Base-by-base conservation (phyloP, 2,113 vertebrate species). In the Lepus europaeus region DNA sequence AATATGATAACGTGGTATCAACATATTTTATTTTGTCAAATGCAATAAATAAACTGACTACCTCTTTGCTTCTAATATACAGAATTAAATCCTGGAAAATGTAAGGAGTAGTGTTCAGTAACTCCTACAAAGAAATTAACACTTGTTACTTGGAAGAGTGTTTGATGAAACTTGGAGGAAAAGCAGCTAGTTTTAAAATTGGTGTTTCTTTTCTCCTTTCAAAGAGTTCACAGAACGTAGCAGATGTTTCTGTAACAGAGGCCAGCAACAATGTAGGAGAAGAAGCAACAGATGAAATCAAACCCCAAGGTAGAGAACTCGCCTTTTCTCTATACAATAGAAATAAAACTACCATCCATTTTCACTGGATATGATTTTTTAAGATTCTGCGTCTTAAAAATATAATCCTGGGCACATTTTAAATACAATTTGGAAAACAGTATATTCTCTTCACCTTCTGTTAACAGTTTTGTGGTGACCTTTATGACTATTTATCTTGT, bases 21-120 rank as follows among this genome's bases (percentile, higher is more conserved):
- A 97, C 93, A 86, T 56, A 90, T 96, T 98, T 98, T 96, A 93
- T 90, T 95, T 98, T 97, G 77, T 92, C 19, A 66, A 95, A 97
- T 96, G 92, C 83, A 97, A 87, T 61, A 81, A 94, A 91, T 64
- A 93, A 96, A 82, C 68, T 91, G 29, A 96, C 97, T 93, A 97
- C 88, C 95, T 81, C 83, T 96, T 98, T 97, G 66, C 76, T 96
- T 91, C 63, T 97, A 96, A 94, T 95, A 96, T 56, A 92, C 0
- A 9, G 64, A 74, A 97, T 97, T 95, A 90, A 93, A 95, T 92
- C 17, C 85, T 97, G 92, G 69, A 84, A 96, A 97, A 96, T 93
- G 73, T 90, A 97, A 95, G 63, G 68, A 96, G 63, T 83, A 83
- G 36, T 13, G 0, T 92, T 96, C 77, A 9, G 72, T 95, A 88